Percentiles rank a stretch among this genome's conserved stretches.
Conservation (phyloP, 2,888 invertebrate genomes). For the Diloba caeruleocephala region DNA sequence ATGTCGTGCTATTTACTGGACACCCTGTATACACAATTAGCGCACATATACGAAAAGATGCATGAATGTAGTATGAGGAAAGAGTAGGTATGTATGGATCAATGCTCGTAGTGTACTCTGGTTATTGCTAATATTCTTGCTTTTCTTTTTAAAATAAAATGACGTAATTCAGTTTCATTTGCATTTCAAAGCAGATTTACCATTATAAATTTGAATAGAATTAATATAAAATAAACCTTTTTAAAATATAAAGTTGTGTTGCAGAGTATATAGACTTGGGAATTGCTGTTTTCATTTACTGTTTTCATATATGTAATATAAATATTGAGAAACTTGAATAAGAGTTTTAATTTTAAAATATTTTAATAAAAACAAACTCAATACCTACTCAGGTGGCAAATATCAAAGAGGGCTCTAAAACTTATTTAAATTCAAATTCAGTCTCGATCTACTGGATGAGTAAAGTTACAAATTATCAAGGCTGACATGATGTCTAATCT, state of each 20-base stretch:
- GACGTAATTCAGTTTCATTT: not conserved
- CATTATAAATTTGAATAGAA: not conserved
- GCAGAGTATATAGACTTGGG: constrained; percentile 9
- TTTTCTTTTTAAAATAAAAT: too few relatives aligned
- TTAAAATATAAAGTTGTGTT: not conserved
- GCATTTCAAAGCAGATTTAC: not conserved
- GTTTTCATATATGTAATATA: constrained; percentile 12
- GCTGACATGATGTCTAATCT: constrained; percentile 68
- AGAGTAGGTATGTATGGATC: too few relatives aligned
- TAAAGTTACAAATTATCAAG: constrained; percentile 62
- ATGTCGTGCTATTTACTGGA: too few relatives aligned
- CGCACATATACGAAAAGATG: too few relatives aligned
- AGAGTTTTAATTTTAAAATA: constrained; percentile 24
- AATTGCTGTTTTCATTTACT: too few relatives aligned
- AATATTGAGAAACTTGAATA: constrained; percentile 12
- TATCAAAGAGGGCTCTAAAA: constrained; percentile 51
- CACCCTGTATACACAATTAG: too few relatives aligned
- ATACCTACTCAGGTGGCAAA: constrained; percentile 44
- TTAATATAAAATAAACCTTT: constrained; percentile 3
- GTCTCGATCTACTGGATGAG: constrained; percentile 51
- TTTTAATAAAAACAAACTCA: constrained; percentile 20
- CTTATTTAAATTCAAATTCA: constrained; percentile 65
- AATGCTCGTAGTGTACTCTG: too few relatives aligned
- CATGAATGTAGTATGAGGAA: too few relatives aligned
- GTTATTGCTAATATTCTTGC: not conserved